These are phyloP conservation scores for Cryptus armator DNA, from an alignment of 2,888 invertebrate species.

Conservation along the genomic window DNA sequence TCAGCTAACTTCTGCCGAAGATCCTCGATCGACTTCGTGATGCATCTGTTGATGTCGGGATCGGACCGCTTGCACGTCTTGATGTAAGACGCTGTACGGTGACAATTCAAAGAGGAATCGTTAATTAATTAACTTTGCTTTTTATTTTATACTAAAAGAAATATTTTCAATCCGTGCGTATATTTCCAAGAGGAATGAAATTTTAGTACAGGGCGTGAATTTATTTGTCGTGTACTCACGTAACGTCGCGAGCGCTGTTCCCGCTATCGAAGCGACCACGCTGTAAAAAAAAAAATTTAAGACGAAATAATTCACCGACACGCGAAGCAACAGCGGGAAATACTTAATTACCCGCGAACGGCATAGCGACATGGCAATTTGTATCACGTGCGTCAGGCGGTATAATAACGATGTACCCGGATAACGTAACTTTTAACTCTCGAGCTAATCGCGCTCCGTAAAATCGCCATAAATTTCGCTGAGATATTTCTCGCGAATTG, in stretches of 20 bases:
- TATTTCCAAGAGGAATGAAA: neutral
- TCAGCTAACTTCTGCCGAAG: slow-evolving; percentile 87
- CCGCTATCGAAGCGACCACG: slow-evolving; percentile 57
- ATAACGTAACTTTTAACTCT: slow-evolving; percentile 47
- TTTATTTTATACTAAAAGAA: too few species aligned
- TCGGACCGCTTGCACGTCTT: slow-evolving; percentile 88
- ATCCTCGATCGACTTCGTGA: slow-evolving; percentile 88
- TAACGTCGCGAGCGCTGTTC: slow-evolving; percentile 66
- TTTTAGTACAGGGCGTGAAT: neutral
- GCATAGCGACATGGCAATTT: slow-evolving; percentile 41
- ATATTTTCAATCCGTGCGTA: neutral
- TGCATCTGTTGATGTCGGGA: slow-evolving; percentile 88
- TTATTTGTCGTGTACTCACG: slow-evolving; percentile 67
- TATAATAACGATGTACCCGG: slow-evolving; percentile 13
- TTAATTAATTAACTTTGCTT: neutral
- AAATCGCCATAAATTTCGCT: slow-evolving; percentile 52
- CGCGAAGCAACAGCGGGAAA: slow-evolving; percentile 52
- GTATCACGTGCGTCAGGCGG: slow-evolving; percentile 41
- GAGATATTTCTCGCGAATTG: neutral
- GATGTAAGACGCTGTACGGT: slow-evolving; percentile 88
- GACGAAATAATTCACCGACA: slow-evolving; percentile 35
- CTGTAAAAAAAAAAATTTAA: slow-evolving; percentile 63
- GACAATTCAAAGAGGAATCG: slow-evolving; percentile 20
- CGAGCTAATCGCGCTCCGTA: slow-evolving; percentile 21
- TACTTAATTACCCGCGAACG: slow-evolving; percentile 53